A percentile compares a stretch with the other conserved stretches of the same genome.
Conservation (phyloP, 2,888 invertebrate species). For the Ectobius pallidus region DNA sequence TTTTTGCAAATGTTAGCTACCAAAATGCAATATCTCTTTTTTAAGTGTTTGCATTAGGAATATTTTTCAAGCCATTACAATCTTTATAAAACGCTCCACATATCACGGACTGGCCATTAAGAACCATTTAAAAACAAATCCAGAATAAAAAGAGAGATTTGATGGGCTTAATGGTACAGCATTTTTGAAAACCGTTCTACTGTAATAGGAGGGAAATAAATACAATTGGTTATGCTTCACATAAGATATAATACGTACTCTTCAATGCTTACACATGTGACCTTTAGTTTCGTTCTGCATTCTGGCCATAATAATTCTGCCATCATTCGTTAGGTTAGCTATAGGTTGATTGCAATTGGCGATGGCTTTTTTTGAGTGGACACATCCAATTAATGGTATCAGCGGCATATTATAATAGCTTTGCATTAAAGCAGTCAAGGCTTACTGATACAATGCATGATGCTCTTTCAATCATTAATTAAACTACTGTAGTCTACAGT, state of each 20-base stretch:
- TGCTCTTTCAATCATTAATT: conserved; percentile 27
- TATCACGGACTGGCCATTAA: background rate
- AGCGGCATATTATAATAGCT: conserved; percentile 23
- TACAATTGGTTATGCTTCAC: background rate
- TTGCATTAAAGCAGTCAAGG: conserved; percentile 1
- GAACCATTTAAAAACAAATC: background rate
- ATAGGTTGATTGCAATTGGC: conserved; percentile 13
- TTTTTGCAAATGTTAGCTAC: no score
- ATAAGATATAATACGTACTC: conserved; percentile 13
- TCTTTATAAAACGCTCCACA: background rate
- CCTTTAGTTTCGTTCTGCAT: background rate
- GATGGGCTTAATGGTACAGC: background rate
- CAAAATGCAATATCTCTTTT: no score
- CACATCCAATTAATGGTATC: conserved; percentile 27
- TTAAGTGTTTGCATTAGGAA: no score
- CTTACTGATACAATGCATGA: background rate
- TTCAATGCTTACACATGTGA: background rate
- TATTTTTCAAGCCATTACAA: background rate
- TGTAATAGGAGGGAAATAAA: background rate
- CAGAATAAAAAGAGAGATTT: background rate
- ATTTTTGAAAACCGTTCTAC: background rate
- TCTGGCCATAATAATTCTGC: conserved; percentile 19
- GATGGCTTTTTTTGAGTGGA: conserved; percentile 6
- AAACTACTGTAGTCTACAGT: conserved; percentile 21
- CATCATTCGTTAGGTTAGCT: no score